Conservation (phyloP, 2,888 invertebrate genomes). For the Gnatocerus cornutus region DNA sequence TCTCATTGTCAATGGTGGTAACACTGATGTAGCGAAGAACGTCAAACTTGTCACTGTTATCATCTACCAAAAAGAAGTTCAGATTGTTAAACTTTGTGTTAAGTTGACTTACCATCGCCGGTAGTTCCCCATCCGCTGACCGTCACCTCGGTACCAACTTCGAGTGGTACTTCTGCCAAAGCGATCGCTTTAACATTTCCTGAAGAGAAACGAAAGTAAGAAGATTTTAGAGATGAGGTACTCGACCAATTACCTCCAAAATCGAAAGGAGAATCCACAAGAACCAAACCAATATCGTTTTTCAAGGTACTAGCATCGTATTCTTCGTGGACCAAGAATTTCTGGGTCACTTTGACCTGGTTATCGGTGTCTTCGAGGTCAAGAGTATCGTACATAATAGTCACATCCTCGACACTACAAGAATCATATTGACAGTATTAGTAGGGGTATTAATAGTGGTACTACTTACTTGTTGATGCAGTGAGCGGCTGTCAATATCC, state of each 20-base stretch:
- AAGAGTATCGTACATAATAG: neutral
- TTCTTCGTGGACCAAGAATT: slow-evolving; percentile 14
- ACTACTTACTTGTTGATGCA: slow-evolving; percentile 25
- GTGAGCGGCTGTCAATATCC: slow-evolving; percentile 34
- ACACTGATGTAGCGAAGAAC: slow-evolving; percentile 7
- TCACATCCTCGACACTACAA: neutral
- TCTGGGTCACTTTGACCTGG: neutral
- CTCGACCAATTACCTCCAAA: slow-evolving; percentile 9
- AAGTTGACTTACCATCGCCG: slow-evolving; percentile 15
- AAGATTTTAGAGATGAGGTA: neutral
- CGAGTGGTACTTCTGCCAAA: slow-evolving; percentile 20
- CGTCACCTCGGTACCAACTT: slow-evolving; percentile 8
- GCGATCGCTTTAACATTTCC: slow-evolving; percentile 14
- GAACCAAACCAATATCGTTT: slow-evolving; percentile 28
- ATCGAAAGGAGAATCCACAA: neutral
- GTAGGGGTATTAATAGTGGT: no score
- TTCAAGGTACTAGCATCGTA: neutral
- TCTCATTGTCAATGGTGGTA: slow-evolving; percentile 9
- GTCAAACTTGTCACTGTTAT: neutral
- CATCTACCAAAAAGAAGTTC: slow-evolving; percentile 8
- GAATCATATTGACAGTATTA: neutral
- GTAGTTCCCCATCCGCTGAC: slow-evolving; percentile 31
- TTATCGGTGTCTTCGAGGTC: neutral
- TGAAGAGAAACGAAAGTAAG: slow-evolving; percentile 10
- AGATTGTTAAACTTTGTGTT: neutral